Conservation (phyloP, 2,797 vertebrate species). For the Sylvia borin region DNA sequence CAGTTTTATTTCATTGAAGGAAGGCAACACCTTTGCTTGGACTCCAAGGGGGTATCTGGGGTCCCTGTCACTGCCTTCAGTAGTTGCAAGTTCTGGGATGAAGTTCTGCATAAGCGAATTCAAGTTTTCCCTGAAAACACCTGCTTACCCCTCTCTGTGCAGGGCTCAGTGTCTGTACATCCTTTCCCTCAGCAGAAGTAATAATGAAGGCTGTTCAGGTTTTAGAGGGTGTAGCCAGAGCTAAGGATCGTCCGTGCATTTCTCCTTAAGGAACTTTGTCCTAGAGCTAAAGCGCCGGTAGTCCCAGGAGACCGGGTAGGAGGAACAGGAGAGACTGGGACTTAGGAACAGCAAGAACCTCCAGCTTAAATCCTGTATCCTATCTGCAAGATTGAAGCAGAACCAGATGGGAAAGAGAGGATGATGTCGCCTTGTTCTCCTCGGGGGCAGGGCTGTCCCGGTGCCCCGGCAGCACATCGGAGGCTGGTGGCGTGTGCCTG, state of each 20-base stretch:
- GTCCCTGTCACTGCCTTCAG: not conserved
- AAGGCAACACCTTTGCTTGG: not conserved
- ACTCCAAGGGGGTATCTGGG: not conserved
- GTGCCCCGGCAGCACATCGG: not conserved
- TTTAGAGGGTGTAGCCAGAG: not conserved
- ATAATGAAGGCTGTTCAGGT: not conserved
- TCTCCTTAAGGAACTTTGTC: not conserved
- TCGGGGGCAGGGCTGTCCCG: not conserved
- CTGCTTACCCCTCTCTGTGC: not conserved
- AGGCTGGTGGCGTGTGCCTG: not conserved
- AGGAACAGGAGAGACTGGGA: not conserved
- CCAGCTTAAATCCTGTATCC: not conserved
- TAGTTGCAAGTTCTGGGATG: not conserved
- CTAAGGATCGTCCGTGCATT: fast-evolving
- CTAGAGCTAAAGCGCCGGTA: not conserved
- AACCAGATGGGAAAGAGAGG: too few species aligned
- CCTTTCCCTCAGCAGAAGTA: not conserved
- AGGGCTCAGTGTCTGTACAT: not conserved
- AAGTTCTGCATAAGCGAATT: not conserved
- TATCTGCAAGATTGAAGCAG: not conserved
- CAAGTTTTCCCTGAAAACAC: not conserved
- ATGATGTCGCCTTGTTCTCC: not conserved
- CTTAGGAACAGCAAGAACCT: not conserved
- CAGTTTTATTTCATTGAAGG: not conserved
- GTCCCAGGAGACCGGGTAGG: not conserved